Conservation (phyloP, 2,113 vertebrate genomes). For the Zosterops lateralis region DNA sequence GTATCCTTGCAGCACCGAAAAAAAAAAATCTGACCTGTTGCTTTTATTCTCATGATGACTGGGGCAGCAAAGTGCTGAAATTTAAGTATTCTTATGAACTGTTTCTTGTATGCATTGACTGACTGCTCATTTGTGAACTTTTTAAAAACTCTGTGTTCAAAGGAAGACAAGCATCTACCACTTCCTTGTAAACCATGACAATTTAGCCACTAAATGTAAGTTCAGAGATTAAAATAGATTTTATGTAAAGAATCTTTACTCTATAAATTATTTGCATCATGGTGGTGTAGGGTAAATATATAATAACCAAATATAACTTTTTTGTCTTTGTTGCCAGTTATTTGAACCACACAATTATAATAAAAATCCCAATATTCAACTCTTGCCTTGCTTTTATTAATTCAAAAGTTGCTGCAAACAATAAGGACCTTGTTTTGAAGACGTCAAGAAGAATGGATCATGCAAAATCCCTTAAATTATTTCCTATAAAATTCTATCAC, state of each 20-base stretch:
- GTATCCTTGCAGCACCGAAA: background rate
- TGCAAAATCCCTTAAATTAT: background rate
- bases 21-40: background rate
- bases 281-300: background rate
- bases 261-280: background rate
- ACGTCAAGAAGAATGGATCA: background rate
- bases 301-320: background rate
- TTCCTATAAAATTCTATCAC: background rate
- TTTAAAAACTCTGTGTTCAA: constrained; percentile 17
- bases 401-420: background rate
- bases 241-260: constrained; percentile 5
- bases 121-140: background rate
- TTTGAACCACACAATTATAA: background rate
- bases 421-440: background rate
- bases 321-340: background rate
- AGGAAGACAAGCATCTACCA: constrained; percentile 22
- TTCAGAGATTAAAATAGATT: constrained; percentile 22
- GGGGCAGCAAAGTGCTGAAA: background rate
- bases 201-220: background rate
- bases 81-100: background rate
- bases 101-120: background rate
- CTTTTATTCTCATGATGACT: background rate
- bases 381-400: background rate
- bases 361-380: background rate
- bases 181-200: constrained; percentile 47